Conservation (phyloP, 1,140 invertebrate species). For the Probaryconus sp. region DNA sequence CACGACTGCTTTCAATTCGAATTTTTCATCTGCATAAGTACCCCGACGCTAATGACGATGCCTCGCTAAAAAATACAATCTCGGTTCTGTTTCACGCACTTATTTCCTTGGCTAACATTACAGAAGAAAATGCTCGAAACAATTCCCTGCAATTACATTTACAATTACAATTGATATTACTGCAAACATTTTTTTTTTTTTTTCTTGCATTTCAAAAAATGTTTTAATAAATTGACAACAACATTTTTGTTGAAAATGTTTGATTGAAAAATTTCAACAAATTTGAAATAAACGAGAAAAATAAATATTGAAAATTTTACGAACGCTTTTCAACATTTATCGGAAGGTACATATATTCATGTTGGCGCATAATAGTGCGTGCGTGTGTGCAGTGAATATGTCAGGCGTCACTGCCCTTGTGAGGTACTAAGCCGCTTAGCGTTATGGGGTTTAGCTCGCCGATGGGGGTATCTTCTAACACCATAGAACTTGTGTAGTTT, state of each 20-base stretch:
- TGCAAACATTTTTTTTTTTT: too few species aligned
- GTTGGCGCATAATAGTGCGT: conserved; percentile 56
- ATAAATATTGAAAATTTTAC: too few species aligned
- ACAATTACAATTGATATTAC: conserved; percentile 34
- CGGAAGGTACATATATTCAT: too few species aligned
- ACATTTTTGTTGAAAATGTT: too few species aligned
- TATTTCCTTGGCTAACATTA: conserved; percentile 37
- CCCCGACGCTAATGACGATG: conserved; percentile 47
- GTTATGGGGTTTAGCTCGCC: conserved; percentile 76
- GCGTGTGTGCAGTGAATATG: conserved; percentile 70
- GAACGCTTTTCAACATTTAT: too few species aligned
- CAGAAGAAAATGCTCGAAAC: not conserved
- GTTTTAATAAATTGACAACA: too few species aligned
- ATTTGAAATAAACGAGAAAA: too few species aligned
- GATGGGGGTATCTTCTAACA: conserved; percentile 75
- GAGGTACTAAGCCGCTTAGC: conserved; percentile 76
- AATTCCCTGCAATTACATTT: conserved; percentile 26
- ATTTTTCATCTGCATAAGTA: conserved; percentile 58
- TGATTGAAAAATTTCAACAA: too few species aligned
- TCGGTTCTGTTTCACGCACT: not conserved
- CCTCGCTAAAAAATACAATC: conserved; percentile 36
- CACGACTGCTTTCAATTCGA: conserved; percentile 17
- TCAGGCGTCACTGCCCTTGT: conserved; percentile 77
- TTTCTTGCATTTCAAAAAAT: too few species aligned
- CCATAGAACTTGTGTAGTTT: conserved; percentile 68